Evolutionary conservation across 2,888 invertebrate genomes (phyloP), one percentile per base, ranked within the genome.

Genomic region (Drosophila sordidapex): DNA sequence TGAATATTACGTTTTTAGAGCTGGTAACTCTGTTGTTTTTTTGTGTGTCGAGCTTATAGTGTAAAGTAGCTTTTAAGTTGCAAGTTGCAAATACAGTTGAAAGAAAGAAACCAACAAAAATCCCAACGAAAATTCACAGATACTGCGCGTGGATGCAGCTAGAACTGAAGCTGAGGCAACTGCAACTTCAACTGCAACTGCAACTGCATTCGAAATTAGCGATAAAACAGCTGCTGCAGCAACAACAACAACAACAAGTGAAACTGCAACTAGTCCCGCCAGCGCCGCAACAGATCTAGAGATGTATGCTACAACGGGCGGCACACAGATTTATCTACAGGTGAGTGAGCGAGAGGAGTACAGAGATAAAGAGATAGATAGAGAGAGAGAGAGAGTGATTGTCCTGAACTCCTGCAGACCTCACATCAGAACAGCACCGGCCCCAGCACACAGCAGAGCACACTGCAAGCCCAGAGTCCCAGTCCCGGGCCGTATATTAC

Each of bases 281-380:
- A 76, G 78, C 36, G 61, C 73, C 54, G 70, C 78, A 71, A 66
- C 74, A 70, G 65, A 78, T 53, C 72, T 85, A 74, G 85, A 76
- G 85, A 93, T 93, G 93, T 93, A 93, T 89, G 93, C 92, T 89
- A 92, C 93, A 86, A 91, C 92, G 89, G 93, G 93, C 91, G 92
- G 93, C 91, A 93, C 93, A 85, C 93, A 93, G 90, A 93, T 93
- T 87, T 93, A 93, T 89, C 92, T 93, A 80, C 93, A 93, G 93
- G 93, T 93, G 92, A 92, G 93, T 90, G 70, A 35, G 57, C 31
- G 46, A 51, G 36, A 7, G 40, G 21, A 62, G 31, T 40, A 59
- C 48, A 54, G 29, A 46, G 49, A 25, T 18, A 33, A 25, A 27
- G 7, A 46, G 7, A 8, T 11, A 59, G 31, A n/a, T 36, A 46